These are phyloP conservation scores for Phataginus tetradactyla DNA, from an alignment of 2,797 vertebrate species.

Conservation along the genomic window DNA sequence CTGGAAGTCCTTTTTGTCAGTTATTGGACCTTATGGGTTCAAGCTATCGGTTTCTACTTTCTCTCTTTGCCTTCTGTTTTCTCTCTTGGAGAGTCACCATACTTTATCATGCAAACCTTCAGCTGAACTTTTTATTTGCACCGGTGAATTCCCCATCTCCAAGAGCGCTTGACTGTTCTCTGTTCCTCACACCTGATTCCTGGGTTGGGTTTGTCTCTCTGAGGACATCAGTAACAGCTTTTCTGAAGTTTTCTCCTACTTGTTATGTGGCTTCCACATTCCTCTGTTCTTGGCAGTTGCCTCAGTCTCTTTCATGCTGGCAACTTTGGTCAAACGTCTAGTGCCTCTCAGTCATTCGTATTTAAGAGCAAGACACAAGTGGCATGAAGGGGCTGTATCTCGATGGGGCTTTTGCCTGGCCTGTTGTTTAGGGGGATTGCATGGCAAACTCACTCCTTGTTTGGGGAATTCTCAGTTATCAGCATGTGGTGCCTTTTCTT, in stretches of 20 bases:
- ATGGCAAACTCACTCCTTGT: not conserved
- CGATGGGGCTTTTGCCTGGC: not conserved
- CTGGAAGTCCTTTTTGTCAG: not conserved
- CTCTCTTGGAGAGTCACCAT: not conserved
- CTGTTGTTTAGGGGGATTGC: not conserved
- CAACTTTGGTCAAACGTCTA: not conserved
- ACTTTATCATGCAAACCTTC: not conserved
- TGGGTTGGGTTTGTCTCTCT: not conserved
- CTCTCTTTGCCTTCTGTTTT: not conserved
- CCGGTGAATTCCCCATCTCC: not conserved
- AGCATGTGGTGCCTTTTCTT: not conserved
- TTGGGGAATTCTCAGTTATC: not conserved
- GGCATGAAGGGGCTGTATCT: not conserved
- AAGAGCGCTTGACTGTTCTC: not conserved
- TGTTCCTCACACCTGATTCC: not conserved
- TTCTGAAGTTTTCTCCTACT: not conserved
- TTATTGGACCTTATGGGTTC: not conserved
- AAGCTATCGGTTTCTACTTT: not conserved
- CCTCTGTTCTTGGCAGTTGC: not conserved
- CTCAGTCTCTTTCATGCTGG: not conserved
- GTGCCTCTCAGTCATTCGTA: not conserved
- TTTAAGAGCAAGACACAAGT: not conserved
- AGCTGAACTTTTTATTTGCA: not conserved
- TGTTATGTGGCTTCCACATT: not conserved
- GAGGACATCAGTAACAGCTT: not conserved